Conservation (phyloP, 2,888 invertebrate genomes). For the Chymomyza fuscimana region DNA sequence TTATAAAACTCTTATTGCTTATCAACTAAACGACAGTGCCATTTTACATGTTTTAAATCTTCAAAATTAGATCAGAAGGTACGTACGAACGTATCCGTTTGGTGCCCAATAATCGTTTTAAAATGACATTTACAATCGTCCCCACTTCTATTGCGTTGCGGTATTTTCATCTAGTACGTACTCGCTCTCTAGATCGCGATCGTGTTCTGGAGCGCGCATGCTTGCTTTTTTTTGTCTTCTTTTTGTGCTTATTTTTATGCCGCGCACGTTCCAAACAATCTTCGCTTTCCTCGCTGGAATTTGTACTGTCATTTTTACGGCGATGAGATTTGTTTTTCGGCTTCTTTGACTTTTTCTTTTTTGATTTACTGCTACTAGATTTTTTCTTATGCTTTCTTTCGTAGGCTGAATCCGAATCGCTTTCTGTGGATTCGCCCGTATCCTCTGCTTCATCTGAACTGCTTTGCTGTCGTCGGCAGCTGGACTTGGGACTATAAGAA, state of each 20-base stretch:
- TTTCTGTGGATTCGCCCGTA: conserved; percentile 62
- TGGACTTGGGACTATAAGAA: conserved; percentile 27
- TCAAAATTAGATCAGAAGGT: too few relatives aligned
- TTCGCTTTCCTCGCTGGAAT: conserved; percentile 33
- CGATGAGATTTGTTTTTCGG: conserved; percentile 58
- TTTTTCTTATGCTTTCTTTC: conserved; percentile 60
- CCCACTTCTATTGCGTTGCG: too few relatives aligned
- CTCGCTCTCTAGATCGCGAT: conserved; percentile 53
- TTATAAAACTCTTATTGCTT: too few relatives aligned
- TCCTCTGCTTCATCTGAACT: conserved; percentile 63
- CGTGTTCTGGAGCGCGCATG: conserved; percentile 76
- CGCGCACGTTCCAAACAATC: conserved; percentile 47
- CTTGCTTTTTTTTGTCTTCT: conserved; percentile 79
- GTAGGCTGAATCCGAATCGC: conserved; percentile 62
- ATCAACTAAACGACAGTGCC: too few relatives aligned
- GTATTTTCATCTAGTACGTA: conserved; percentile 24
- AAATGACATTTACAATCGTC: too few relatives aligned
- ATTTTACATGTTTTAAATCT: too few relatives aligned
- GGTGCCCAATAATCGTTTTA: too few relatives aligned
- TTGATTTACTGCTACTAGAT: conserved; percentile 54
- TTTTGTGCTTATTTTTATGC: conserved; percentile 67
- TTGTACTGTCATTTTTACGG: conserved; percentile 27
- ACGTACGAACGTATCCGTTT: too few relatives aligned
- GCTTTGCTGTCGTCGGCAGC: conserved; percentile 35
- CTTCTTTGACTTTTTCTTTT: conserved; percentile 65